phyloP scores from a whole-genome alignment of 2,888 invertebrate genomes.

The Protodeltote pygarga region DNA sequence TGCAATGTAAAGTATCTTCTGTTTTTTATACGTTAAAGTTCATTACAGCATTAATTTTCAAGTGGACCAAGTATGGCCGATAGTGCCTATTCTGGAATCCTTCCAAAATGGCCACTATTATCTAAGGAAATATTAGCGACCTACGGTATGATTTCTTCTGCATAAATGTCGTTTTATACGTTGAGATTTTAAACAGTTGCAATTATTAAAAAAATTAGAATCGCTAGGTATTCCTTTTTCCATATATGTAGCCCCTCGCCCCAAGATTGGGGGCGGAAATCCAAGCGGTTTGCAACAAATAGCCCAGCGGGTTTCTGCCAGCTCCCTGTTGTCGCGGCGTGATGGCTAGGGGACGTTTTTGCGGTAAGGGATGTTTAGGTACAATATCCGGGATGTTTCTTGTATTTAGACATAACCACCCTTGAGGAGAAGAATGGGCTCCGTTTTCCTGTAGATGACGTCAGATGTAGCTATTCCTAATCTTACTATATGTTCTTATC shows the following conservation, averaged over 20 bases:
- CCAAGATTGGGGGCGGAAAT: conserved; percentile 64
- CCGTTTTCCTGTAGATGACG: conserved; percentile 15
- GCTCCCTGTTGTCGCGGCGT: conserved; percentile 54
- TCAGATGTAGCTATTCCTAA: background rate
- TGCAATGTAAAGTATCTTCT: too few relatives aligned
- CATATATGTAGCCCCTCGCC: conserved; percentile 32
- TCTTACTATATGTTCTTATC: too few relatives aligned
- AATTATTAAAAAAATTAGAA: too few relatives aligned
- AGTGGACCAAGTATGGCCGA: too few relatives aligned
- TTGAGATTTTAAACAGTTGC: too few relatives aligned
- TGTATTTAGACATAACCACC: conserved; percentile 44
- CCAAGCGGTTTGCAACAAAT: conserved; percentile 73
- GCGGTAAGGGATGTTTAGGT: conserved; percentile 41
- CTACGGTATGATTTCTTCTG: too few relatives aligned
- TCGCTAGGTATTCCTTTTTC: background rate
- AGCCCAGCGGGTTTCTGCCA: conserved; percentile 61
- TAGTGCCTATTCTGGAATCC: too few relatives aligned
- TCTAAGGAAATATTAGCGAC: too few relatives aligned
- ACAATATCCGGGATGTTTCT: conserved; percentile 48
- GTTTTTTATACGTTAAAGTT: too few relatives aligned
- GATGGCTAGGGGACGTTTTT: conserved; percentile 45
- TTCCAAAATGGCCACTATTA: too few relatives aligned
- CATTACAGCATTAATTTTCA: too few relatives aligned
- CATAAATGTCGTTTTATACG: too few relatives aligned
- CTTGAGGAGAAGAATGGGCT: conserved; percentile 5